These are phyloP conservation scores for Gasterosteus aculeatus DNA, from an alignment of 2,113 vertebrate genomes.

Conservation along the genomic window DNA sequence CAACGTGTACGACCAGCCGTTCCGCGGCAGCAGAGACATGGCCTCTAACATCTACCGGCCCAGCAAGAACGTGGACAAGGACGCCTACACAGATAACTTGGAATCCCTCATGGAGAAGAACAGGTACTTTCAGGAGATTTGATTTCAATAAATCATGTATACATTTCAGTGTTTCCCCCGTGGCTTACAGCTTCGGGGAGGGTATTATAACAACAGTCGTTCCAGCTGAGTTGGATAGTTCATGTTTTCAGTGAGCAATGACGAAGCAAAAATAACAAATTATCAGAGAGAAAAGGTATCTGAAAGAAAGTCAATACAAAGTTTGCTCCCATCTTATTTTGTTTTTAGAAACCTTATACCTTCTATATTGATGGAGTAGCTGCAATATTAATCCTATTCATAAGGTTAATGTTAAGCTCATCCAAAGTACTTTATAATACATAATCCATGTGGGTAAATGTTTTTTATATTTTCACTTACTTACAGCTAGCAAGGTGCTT, in stretches of 20 bases:
- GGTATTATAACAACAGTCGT: background rate
- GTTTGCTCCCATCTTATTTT: background rate
- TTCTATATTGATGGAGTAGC: background rate
- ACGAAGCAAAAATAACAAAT: background rate
- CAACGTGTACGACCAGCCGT: constrained; percentile 96
- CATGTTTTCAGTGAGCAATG: background rate
- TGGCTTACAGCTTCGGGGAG: too few species aligned
- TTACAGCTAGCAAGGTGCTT: background rate
- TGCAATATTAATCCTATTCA: too few species aligned
- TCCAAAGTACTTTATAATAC: too few species aligned
- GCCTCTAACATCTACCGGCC: constrained; percentile 95
- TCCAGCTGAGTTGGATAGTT: too few species aligned
- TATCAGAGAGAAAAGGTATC: background rate
- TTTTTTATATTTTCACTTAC: too few species aligned
- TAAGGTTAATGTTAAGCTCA: too few species aligned
- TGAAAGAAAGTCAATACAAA: background rate
- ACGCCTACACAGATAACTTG: constrained; percentile 91
- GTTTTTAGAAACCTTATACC: background rate
- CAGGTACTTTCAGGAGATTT: constrained; percentile 78
- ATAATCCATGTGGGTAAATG: too few species aligned
- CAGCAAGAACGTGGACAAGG: constrained; percentile 93
- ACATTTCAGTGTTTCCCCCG: too few species aligned
- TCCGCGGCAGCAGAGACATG: constrained; percentile 92
- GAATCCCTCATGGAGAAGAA: constrained; percentile 91
- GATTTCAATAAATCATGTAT: background rate